Evolutionary conservation across 2,888 invertebrate species (phyloP).

Genomic region (Palloptera scutellata): DNA sequence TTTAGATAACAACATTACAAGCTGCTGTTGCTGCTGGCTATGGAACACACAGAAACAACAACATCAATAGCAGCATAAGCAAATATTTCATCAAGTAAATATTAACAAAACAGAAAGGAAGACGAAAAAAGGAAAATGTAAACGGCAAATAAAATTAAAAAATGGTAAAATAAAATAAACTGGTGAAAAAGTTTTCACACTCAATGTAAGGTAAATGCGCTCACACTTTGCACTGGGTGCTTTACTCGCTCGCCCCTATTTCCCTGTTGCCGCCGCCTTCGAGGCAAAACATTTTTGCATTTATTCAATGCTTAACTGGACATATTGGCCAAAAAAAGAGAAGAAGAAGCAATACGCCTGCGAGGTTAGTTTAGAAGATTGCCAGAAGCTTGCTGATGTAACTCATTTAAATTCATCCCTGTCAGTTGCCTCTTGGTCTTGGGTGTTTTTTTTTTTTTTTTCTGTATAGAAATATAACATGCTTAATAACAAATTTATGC

Average conservation of each 20-base stretch:
- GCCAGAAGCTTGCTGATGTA: constrained; percentile 2
- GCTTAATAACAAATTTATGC: constrained; percentile 28
- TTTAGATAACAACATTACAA: constrained; percentile 8
- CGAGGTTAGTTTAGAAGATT: background rate
- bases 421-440: background rate
- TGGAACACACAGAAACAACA: background rate
- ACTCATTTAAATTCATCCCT: constrained; percentile 28
- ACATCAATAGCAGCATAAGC: background rate
- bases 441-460: background rate
- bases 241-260: constrained; percentile 9
- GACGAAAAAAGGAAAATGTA: background rate
- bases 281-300: too few species aligned
- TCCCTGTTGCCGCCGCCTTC: background rate
- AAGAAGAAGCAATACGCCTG: too few species aligned
- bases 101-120: background rate
- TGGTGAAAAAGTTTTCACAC: too few species aligned
- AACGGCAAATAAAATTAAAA: background rate
- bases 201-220: too few species aligned
- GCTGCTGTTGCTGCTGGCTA: background rate
- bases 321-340: background rate
- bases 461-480: background rate
- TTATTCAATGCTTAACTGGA: too few species aligned
- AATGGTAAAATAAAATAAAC: background rate
- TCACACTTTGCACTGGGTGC: background rate
- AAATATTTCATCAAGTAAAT: background rate